Conservation (phyloP, 2,113 vertebrate genomes). For the Noctilio leporinus region DNA sequence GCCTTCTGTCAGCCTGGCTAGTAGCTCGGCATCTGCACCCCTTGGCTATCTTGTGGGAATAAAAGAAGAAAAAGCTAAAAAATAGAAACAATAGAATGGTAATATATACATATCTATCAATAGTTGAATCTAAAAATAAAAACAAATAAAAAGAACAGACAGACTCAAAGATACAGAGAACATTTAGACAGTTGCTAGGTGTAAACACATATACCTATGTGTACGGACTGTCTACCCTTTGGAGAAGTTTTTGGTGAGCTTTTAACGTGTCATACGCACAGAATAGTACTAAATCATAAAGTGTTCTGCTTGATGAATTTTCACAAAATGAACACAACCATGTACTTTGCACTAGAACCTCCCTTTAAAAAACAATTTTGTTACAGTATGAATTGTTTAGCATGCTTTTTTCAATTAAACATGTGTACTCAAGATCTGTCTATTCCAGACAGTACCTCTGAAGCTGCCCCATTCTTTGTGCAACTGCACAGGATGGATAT, state of each 20-base stretch:
- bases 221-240: not conserved
- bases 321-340: not conserved
- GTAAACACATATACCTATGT: not conserved
- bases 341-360: not conserved
- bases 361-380: not conserved
- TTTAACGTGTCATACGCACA: not conserved
- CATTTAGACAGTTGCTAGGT: not conserved
- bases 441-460: not conserved
- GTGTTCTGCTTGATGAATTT: not conserved
- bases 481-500: not conserved
- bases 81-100: not conserved
- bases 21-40: no score
- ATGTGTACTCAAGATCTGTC: not conserved
- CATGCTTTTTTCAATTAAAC: not conserved
- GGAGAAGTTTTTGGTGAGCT: not conserved
- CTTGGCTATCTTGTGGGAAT: no score
- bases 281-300: not conserved
- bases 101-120: not conserved
- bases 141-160: not conserved
- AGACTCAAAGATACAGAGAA: not conserved
- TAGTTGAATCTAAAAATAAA: not conserved
- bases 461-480: not conserved
- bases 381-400: not conserved
- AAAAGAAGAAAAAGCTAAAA: not conserved
- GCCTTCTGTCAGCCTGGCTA: no score